Percentiles rank a stretch among this genome's conserved stretches.
Conservation (phyloP, 2,797 vertebrate species). For the Psittacula derbiana region DNA sequence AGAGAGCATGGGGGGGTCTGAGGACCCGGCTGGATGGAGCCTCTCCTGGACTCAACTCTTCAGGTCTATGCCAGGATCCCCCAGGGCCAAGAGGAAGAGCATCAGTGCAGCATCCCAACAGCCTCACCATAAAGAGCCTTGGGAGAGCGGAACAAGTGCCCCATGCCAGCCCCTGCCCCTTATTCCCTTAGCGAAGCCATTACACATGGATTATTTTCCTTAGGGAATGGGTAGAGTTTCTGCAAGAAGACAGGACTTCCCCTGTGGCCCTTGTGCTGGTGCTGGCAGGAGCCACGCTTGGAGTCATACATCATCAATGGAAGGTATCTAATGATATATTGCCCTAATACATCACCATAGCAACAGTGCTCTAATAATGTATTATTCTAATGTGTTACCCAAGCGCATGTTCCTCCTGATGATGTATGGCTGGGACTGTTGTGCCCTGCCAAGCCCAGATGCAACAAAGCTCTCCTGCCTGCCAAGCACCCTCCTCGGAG, state of each 20-base stretch:
- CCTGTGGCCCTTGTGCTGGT: slow-evolving; percentile 32
- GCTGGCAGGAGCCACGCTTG: slow-evolving; percentile 57
- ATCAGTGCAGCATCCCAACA: background rate
- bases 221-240: background rate
- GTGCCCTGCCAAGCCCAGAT: background rate
- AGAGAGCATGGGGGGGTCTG: background rate
- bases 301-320: slow-evolving; percentile 73
- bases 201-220: background rate
- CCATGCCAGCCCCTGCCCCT: background rate
- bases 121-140: background rate
- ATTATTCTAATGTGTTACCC: slow-evolving; percentile 77
- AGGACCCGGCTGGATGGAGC: background rate
- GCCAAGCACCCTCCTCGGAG: background rate
- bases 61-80: background rate
- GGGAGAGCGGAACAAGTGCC: background rate
- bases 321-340: slow-evolving; percentile 76
- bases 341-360: slow-evolving; percentile 79
- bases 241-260: background rate
- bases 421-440: slow-evolving; percentile 20
- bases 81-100: background rate
- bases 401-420: slow-evolving; percentile 33
- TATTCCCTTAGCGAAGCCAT: background rate
- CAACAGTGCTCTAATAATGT: slow-evolving; percentile 77
- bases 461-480: background rate
- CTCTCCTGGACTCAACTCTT: background rate